Percentiles rank a stretch among this genome's conserved stretches.
phyloP scores from a whole-genome alignment of 2,888 invertebrate species.

The Hirtodrosophila alboralis region DNA sequence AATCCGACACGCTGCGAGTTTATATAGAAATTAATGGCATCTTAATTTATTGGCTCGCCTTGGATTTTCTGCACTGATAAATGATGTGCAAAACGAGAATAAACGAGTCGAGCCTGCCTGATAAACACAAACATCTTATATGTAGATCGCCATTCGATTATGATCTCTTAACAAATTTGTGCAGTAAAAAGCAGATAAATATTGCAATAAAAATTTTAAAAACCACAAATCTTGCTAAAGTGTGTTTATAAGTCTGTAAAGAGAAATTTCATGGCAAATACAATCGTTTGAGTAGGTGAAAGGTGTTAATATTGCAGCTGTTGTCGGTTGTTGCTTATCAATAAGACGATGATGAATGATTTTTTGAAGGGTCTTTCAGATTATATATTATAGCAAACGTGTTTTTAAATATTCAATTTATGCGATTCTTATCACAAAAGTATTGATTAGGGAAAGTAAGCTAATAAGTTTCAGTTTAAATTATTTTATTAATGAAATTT shows the following conservation, averaged over 20 bases:
- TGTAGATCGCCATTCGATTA: conserved; percentile 2
- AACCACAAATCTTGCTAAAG: neutral
- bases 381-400: too few species aligned
- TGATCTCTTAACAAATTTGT: neutral
- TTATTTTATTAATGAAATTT: too few species aligned
- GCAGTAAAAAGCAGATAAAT: conserved; percentile 23
- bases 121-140: conserved; percentile 47
- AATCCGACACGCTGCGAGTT: conserved; percentile 33
- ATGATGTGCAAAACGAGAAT: conserved; percentile 26
- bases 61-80: conserved; percentile 62
- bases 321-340: neutral
- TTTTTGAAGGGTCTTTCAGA: conserved; percentile 8
- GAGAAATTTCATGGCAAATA: conserved; percentile 33
- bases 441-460: too few species aligned
- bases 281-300: conserved; percentile 25
- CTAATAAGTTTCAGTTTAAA: too few species aligned
- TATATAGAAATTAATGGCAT: conserved; percentile 49
- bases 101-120: conserved; percentile 31
- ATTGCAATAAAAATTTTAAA: conserved; percentile 4
- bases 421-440: too few species aligned
- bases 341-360: conserved; percentile 3
- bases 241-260: conserved; percentile 11
- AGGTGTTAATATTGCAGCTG: conserved; percentile 37
- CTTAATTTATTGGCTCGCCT: conserved; percentile 52
- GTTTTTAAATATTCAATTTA: too few species aligned